Evolutionary conservation across 2,797 vertebrate genomes (phyloP), one percentile per base, ranked within the genome.

Genomic region (Chaunax sp.): DNA sequence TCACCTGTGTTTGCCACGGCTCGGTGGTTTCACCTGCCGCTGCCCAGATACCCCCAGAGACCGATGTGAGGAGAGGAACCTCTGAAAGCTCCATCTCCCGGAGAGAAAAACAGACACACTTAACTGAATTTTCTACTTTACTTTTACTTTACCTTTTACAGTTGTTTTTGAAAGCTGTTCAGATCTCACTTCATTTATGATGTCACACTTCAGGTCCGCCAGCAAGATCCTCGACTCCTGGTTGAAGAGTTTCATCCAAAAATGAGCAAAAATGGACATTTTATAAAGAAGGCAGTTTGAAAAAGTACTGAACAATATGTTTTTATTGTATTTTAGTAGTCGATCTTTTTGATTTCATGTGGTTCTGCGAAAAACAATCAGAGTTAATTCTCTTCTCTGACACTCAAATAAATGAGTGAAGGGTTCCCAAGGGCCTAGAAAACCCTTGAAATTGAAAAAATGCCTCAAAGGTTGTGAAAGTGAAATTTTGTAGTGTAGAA

Each of bases 1-100:
- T 43, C 96, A 97, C 77, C 93, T 98, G 72, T 98, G 97, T 79
- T 83, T 98, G 84, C 95, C 96, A 2, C 95, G 94, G 2, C 95
- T 95, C 0, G 91, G 93, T 22, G 95, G 97, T 19, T 95, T 95
- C 66, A 93, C 94, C 61, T 98, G 97, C 77, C 93, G 95, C 53
- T 98, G 97, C 66, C 96, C 96, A 0, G 95, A 96, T 62, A 86
- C 78, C 1, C 43, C 80, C 28, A 93, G 87, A 23, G 91, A 92
- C 6, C 91, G 81, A 37, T 98, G 96, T 38, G 92, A 90, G 26
- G 96, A 97, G 69, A 88, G 64, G 64, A 80, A 49, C 62, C 72
- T 30, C 63, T 91, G 82, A 85, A 0, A 1, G 30, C 45, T 0
- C 47, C 19, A 7, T 46, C 6, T 16, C 60, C 25, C 37, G 20